Conservation (phyloP, 2,888 invertebrate species). For the Dicyrtoma fusca region DNA sequence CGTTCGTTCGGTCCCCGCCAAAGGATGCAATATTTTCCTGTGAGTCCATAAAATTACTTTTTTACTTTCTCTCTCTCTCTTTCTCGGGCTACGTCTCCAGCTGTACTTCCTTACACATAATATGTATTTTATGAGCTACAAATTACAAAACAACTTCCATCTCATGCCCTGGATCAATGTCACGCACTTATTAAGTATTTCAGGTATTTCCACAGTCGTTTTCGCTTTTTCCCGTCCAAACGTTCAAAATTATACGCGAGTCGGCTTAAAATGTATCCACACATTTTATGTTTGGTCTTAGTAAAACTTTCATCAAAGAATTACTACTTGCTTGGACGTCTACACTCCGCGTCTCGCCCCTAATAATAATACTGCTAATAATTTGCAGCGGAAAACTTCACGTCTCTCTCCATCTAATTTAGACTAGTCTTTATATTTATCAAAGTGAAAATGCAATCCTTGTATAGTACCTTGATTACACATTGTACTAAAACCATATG, state of each 20-base stretch:
- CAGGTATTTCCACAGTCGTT: background rate
- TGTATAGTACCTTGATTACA: too few relatives aligned
- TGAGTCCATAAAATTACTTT: constrained; percentile 9
- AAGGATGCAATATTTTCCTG: constrained; percentile 55
- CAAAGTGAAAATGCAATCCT: too few relatives aligned
- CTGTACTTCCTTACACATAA: background rate
- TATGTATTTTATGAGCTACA: constrained; percentile 12
- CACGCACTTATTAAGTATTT: constrained; percentile 10
- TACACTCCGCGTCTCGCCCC: too few relatives aligned
- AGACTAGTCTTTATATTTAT: too few relatives aligned
- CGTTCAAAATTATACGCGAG: background rate
- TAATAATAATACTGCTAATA: too few relatives aligned
- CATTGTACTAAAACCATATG: too few relatives aligned
- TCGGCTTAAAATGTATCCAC: background rate
- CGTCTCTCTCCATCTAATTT: too few relatives aligned
- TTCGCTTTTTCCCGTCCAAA: background rate
- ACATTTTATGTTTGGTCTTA: too few relatives aligned
- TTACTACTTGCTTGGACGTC: too few relatives aligned
- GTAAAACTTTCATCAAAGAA: too few relatives aligned
- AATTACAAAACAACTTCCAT: constrained; percentile 10
- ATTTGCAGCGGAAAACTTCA: too few relatives aligned
- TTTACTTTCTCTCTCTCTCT: background rate
- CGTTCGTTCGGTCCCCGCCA: constrained; percentile 52
- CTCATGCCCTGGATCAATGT: background rate
- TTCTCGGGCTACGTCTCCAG: background rate